Conservation (phyloP, 1,140 invertebrate genomes). For the Homalodisca vitripennis region DNA sequence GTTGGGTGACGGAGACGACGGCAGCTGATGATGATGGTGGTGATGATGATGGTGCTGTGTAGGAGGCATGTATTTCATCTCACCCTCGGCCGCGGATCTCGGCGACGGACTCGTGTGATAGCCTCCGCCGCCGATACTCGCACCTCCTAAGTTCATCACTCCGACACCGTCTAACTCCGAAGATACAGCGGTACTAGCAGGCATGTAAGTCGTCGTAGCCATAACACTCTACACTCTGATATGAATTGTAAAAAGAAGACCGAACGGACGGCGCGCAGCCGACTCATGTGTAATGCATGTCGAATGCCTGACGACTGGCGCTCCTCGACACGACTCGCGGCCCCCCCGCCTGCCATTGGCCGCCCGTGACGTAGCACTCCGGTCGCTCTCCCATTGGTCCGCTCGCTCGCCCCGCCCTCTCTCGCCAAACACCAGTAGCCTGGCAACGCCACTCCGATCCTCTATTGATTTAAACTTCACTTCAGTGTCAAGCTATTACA, state of each 20-base stretch:
- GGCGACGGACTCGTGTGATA: conserved; percentile 70
- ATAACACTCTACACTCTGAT: conserved; percentile 51
- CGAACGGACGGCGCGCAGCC: conserved; percentile 36
- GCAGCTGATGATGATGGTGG: conserved; percentile 69
- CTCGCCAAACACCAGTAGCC: conserved; percentile 33
- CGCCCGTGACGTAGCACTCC: conserved; percentile 30
- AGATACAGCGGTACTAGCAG: conserved; percentile 66
- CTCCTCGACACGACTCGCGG: conserved; percentile 33
- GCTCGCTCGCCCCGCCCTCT: conserved; percentile 33
- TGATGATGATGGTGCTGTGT: conserved; percentile 75
- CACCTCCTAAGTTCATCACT: conserved; percentile 57
- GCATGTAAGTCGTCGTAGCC: conserved; percentile 85
- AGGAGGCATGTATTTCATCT: conserved; percentile 92
- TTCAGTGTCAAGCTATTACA: conserved; percentile 28
- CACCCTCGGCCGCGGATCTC: conserved; percentile 73
- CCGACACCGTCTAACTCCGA: conserved; percentile 74
- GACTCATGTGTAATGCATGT: conserved; percentile 61
- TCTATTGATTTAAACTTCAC: conserved; percentile 30
- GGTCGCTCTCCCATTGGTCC: conserved; percentile 34
- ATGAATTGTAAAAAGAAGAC: conserved; percentile 41
- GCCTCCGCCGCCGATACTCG: conserved; percentile 54
- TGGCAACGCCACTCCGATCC: conserved; percentile 37
- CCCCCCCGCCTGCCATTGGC: conserved; percentile 17
- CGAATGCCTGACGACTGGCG: conserved; percentile 51
- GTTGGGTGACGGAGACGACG: conserved; percentile 56